Conservation (phyloP, 2,113 vertebrate species). For the Macaca mulatta region DNA sequence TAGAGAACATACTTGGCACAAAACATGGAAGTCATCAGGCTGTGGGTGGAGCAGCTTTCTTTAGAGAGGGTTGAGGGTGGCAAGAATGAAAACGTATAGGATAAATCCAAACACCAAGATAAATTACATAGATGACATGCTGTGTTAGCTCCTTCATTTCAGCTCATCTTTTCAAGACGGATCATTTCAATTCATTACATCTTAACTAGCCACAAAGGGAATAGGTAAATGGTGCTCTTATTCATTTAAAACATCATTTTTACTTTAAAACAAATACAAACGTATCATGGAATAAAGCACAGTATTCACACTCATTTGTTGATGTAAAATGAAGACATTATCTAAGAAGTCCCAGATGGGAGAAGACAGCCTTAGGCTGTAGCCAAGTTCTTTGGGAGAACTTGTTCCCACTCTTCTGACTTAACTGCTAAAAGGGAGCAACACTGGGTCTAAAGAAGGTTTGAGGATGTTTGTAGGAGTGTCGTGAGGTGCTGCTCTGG, state of each 20-base stretch:
- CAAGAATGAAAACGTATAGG: slow-evolving; percentile 10
- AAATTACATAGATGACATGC: not conserved
- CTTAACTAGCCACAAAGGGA: not conserved
- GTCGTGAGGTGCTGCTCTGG: accelerated
- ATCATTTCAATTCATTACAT: not conserved
- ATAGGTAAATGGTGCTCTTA: not conserved
- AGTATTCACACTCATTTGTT: not conserved
- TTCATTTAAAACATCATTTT: not conserved
- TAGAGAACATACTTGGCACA: not conserved
- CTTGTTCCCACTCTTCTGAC: not conserved
- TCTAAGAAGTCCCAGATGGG: not conserved
- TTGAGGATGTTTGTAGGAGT: not conserved
- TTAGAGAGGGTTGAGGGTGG: not conserved
- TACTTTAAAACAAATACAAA: not conserved
- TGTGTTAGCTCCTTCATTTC: not conserved
- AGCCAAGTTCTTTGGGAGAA: not conserved
- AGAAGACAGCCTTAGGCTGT: not conserved
- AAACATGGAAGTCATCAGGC: not conserved
- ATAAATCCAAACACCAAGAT: slow-evolving; percentile 33
- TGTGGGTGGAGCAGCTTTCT: not conserved
- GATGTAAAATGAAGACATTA: slow-evolving; percentile 5
- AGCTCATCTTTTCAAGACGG: not conserved
- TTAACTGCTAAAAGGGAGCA: not conserved
- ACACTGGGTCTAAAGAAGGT: not conserved
- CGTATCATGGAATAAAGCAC: not conserved